Percentiles rank a stretch among this genome's conserved stretches.
phyloP scores from a whole-genome alignment of 2,888 invertebrate species.

The Andrena haemorrhoa region DNA sequence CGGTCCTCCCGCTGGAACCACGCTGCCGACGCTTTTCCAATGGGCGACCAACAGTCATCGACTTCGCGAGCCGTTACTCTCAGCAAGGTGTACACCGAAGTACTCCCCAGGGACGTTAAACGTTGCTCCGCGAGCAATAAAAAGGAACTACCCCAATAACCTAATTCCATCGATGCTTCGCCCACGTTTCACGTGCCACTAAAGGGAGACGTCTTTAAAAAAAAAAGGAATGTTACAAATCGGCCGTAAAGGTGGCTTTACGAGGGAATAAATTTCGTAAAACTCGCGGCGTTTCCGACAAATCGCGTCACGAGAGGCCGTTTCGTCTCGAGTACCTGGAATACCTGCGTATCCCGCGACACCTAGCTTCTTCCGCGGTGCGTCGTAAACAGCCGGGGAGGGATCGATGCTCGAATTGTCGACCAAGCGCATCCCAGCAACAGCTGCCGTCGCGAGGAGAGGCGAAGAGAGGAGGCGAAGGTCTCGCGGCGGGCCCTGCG shows the following conservation, averaged over 20 bases:
- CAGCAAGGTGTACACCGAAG: background rate
- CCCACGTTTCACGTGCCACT: background rate
- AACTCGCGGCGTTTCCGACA: conserved; percentile 23
- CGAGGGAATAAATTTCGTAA: conserved; percentile 25
- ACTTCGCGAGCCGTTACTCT: accelerated
- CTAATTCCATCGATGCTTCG: conserved; percentile 17
- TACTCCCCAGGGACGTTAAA: background rate
- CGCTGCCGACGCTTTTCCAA: background rate
- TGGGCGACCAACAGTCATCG: background rate
- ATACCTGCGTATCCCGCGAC: background rate
- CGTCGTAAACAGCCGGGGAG: conserved; percentile 5
- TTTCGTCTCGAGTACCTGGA: background rate
- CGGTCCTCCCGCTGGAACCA: conserved; percentile 1
- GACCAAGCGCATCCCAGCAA: background rate
- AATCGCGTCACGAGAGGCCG: conserved; percentile 38
- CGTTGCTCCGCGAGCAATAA: conserved; percentile 2
- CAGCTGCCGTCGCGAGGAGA: conserved; percentile 4
- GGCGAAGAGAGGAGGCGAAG: conserved; percentile 9
- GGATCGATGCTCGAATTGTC: conserved; percentile 34
- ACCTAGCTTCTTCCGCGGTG: background rate
- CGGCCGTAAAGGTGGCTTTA: conserved; percentile 41
- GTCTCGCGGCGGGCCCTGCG: conserved; percentile 39
- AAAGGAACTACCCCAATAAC: conserved; percentile 27
- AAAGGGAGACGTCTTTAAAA: background rate
- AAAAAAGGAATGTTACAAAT: conserved; percentile 26